These are phyloP conservation scores for Hydroisotoma schaefferi DNA, from an alignment of 2,888 invertebrate genomes.

Conservation along the genomic window DNA sequence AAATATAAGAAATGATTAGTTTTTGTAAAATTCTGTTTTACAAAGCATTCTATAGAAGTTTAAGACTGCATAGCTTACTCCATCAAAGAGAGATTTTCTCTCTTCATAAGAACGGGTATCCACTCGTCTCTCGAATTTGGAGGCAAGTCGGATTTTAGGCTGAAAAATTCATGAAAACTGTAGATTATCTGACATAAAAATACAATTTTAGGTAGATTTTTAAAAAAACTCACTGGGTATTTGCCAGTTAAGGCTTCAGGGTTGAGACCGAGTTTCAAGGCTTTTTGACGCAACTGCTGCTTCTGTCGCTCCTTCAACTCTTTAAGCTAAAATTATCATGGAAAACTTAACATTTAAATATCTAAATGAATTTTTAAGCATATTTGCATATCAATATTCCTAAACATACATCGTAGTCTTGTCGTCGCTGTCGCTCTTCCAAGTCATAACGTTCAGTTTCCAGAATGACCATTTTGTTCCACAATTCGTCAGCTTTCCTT, in stretches of 20 bases:
- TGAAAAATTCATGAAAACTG: slow-evolving; percentile 53
- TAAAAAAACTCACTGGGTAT: slow-evolving; percentile 74
- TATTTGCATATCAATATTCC: neutral
- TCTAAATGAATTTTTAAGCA: neutral
- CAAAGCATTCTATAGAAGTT: no score
- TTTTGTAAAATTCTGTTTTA: slow-evolving; percentile 1
- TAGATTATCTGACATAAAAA: neutral
- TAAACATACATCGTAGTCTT: slow-evolving; percentile 38
- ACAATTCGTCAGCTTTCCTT: slow-evolving; percentile 24
- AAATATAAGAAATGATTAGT: neutral
- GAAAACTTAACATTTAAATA: neutral
- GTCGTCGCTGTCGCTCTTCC: slow-evolving; percentile 38
- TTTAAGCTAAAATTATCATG: slow-evolving; percentile 58
- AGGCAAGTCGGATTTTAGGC: slow-evolving; percentile 98
- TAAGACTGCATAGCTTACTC: slow-evolving; percentile 65
- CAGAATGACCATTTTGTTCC: slow-evolving; percentile 31
- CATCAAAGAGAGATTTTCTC: slow-evolving; percentile 93
- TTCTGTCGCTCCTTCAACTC: slow-evolving; percentile 98
- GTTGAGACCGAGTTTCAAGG: slow-evolving; percentile 92
- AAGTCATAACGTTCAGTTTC: slow-evolving; percentile 41
- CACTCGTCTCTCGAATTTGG: slow-evolving; percentile 96
- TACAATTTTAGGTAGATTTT: neutral
- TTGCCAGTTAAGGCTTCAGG: slow-evolving; percentile 94
- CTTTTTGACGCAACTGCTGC: slow-evolving; percentile 97
- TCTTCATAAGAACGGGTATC: slow-evolving; percentile 95